Evolutionary conservation across 2,888 invertebrate species (phyloP), one percentile per base, ranked within the genome.

Genomic region (Drosophila anomalata): DNA sequence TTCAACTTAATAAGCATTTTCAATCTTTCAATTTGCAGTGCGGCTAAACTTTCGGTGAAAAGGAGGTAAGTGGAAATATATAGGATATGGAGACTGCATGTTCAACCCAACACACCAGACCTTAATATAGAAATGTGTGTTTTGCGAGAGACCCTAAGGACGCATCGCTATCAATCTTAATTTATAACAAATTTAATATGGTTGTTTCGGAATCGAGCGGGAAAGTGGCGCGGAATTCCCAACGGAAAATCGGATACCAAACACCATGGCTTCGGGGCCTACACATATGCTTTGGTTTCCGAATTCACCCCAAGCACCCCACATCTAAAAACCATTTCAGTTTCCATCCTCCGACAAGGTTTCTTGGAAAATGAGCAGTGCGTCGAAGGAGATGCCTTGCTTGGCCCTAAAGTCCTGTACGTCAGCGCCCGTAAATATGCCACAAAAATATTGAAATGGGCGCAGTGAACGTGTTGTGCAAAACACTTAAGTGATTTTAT

Each of bases 401-500:
- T 29, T 46, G 48, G 61, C 26, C 53, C 24, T 74, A 50, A 54
- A 73, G 61, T 75, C 58, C 68, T 65, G 46, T 58, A 29, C 39
- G 63, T 58, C 54, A 66, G 63, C 58, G 68, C 71, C 71, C 73
- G 67, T 81, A 77, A 81, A 85, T 76, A 70, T 75, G 77, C 71
- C 52, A 66, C 75, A 59, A 62, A 56, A 68, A 51, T 22, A 33
- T 39, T 58, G 41, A 52, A 63, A 62, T 55, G 47, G 54, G 62
- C 41, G 52, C 39, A 12, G 6, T 53, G 51, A 31, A 55, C 65
- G 54, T 54, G 14, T 54, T 54, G 50, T 17, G 60, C 70, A 66
- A 69, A 39, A 81, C 82, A 84, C 79, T 76, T 81, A 84, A 82
- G 74, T 82, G 77, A 82, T 82, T 82, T 79, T 77, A 85, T 77